Percentiles rank a stretch among this genome's conserved stretches.
Conservation (phyloP, 2,113 vertebrate genomes). For the Zapus hudsonius region DNA sequence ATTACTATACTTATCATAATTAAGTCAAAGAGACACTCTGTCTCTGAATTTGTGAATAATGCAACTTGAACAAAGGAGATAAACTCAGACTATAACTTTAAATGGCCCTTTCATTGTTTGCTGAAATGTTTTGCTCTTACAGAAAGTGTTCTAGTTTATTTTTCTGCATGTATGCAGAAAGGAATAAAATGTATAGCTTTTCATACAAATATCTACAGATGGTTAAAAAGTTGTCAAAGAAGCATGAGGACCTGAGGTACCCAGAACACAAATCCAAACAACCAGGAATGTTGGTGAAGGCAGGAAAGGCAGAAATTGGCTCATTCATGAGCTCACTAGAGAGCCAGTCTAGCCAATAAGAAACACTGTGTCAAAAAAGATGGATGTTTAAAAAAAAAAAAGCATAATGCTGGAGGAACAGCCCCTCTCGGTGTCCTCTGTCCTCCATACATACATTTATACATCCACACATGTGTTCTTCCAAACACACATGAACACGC, state of each 20-base stretch:
- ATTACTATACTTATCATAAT: constrained; percentile 74
- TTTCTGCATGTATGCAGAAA: not conserved
- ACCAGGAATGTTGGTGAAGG: too few relatives aligned
- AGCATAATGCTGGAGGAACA: too few relatives aligned
- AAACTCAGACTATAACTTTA: constrained; percentile 57
- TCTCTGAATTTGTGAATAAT: constrained; percentile 53
- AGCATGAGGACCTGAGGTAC: too few relatives aligned
- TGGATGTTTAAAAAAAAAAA: too few relatives aligned
- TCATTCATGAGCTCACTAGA: too few relatives aligned
- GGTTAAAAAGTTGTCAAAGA: constrained; percentile 18
- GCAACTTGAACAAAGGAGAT: constrained; percentile 61
- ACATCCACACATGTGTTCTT: too few relatives aligned
- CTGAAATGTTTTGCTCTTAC: constrained; percentile 45
- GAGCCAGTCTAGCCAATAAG: too few relatives aligned
- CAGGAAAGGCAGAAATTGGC: not conserved
- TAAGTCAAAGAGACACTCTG: constrained; percentile 65
- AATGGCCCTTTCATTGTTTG: constrained; percentile 50
- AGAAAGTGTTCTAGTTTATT: constrained; percentile 26
- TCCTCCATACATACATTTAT: too few relatives aligned
- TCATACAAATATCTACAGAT: constrained; percentile 15
- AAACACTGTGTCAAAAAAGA: too few relatives aligned
- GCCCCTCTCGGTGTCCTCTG: too few relatives aligned
- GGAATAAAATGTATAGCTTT: constrained; percentile 51
- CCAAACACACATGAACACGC: too few relatives aligned
- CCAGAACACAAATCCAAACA: too few relatives aligned